Percentiles rank a stretch among this genome's conserved stretches.
Conservation (phyloP, 2,113 vertebrate genomes). For the Piprites chloris region DNA sequence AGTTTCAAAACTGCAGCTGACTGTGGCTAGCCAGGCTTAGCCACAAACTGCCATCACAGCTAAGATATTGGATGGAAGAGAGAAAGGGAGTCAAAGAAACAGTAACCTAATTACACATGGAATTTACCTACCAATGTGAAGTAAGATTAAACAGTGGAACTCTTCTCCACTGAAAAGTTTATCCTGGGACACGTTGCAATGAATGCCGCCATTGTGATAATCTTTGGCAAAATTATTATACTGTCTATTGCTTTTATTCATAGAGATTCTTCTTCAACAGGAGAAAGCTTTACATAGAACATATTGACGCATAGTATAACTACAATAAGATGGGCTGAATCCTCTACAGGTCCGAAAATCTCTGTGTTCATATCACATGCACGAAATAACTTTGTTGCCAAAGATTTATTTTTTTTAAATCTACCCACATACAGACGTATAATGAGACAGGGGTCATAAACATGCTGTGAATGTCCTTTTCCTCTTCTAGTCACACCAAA, state of each 20-base stretch:
- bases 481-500: neutral
- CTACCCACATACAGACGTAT: neutral
- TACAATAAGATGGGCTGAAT: neutral
- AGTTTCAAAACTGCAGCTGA: neutral
- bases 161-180: neutral
- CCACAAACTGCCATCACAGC: neutral
- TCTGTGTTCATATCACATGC: neutral
- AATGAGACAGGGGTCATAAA: neutral
- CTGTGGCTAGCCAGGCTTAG: neutral
- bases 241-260: neutral
- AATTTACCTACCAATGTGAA: neutral
- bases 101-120: neutral
- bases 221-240: neutral
- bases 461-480: neutral
- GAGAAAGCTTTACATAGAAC: neutral
- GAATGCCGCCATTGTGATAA: neutral
- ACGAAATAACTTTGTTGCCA: neutral
- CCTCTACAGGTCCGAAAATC: accelerated
- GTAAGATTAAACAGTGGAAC: neutral
- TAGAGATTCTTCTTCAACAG: neutral
- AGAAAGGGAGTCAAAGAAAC: neutral
- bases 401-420: neutral
- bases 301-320: neutral
- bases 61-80: neutral
- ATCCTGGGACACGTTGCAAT: neutral